These are phyloP conservation scores for Pelobates fuscus DNA, from an alignment of 2,113 vertebrate species.

Conservation along the genomic window DNA sequence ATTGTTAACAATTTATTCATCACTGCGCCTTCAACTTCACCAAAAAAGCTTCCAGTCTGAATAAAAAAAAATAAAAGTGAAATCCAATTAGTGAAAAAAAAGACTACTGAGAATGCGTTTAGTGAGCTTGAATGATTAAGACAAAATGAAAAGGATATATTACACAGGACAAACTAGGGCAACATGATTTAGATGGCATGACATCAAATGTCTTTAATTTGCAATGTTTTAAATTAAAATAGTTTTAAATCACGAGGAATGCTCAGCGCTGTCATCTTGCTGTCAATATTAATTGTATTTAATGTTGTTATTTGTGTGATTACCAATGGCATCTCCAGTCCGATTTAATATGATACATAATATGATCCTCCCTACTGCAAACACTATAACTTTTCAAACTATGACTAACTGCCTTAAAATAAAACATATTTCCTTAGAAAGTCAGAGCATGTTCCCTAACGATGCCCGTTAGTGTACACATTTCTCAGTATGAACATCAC, in stretches of 20 bases:
- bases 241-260: conserved; percentile 30
- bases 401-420: no score
- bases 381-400: no score
- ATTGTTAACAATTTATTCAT: conserved; percentile 96
- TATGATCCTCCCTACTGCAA: no score
- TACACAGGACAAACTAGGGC: no score
- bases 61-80: conserved; percentile 60
- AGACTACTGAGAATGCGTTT: neutral
- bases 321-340: neutral
- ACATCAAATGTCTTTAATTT: conserved; percentile 40
- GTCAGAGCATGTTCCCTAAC: no score
- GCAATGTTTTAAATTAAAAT: conserved; percentile 54
- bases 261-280: conserved; percentile 30
- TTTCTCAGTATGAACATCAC: no score
- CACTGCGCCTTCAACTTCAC: conserved; percentile 93
- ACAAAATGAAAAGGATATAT: no score
- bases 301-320: conserved; percentile 22
- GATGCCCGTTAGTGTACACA: no score
- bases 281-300: conserved; percentile 27
- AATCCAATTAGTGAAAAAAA: conserved; percentile 42
- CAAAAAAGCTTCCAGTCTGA: conserved; percentile 95
- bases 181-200: neutral
- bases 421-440: no score
- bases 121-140: no score
- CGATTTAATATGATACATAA: no score